These are phyloP conservation scores for Podilymbus podiceps DNA, from an alignment of 2,113 vertebrate species.

Conservation along the genomic window DNA sequence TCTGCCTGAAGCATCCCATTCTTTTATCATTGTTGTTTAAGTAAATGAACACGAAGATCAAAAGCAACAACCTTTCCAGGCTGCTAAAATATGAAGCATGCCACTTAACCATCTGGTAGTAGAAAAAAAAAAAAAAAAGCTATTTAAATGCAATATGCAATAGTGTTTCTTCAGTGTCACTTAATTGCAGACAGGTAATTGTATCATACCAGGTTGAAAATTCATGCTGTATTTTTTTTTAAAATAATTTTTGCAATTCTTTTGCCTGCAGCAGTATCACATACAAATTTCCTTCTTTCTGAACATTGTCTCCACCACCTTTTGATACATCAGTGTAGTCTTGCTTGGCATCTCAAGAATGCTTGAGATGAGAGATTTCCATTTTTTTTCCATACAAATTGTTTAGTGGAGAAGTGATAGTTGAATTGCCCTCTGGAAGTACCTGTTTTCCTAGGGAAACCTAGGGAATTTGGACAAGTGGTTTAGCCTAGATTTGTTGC, in stretches of 20 bases:
- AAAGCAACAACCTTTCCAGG: background rate
- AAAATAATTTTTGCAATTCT: background rate
- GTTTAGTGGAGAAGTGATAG: background rate
- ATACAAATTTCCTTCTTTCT: background rate
- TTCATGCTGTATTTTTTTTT: background rate
- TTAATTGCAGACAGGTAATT: background rate
- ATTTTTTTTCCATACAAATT: too few relatives aligned
- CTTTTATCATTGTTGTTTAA: conserved; percentile 14
- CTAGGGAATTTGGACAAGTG: background rate
- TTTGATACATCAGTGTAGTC: background rate
- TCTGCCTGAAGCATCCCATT: background rate
- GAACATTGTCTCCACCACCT: background rate
- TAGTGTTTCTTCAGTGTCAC: background rate
- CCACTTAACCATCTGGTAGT: background rate
- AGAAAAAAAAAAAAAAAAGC: background rate
- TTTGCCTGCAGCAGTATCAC: background rate
- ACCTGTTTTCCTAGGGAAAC: background rate
- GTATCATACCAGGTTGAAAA: background rate
- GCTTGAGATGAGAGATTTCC: background rate
- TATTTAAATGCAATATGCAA: background rate
- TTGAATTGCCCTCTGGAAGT: background rate
- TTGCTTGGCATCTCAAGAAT: background rate
- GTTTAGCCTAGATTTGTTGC: background rate
- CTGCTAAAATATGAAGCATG: background rate
- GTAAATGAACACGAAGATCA: background rate